Conservation (phyloP, 2,113 vertebrate genomes). For the Nothobranchius furzeri region DNA sequence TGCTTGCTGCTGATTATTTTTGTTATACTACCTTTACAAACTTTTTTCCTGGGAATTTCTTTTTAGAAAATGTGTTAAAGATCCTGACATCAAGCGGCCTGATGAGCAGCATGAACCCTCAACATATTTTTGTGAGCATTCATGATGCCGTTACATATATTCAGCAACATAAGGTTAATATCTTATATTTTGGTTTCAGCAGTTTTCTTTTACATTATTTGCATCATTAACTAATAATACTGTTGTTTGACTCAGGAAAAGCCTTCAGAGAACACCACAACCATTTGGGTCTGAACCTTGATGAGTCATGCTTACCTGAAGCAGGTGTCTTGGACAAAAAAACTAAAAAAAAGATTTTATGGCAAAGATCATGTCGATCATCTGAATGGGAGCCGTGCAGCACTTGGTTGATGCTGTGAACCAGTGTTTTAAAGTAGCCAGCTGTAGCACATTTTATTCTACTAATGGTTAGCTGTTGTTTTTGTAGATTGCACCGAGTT, state of each 20-base stretch:
- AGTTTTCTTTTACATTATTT: not conserved
- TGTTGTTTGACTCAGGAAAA: slow-evolving; percentile 70
- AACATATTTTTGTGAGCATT: slow-evolving; percentile 89
- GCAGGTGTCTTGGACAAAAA: not conserved
- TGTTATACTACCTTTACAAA: too few relatives aligned
- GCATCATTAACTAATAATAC: not conserved
- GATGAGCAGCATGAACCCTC: slow-evolving; percentile 84
- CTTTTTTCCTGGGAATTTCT: not conserved
- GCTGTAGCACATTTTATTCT: slow-evolving; percentile 40
- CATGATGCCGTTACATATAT: slow-evolving; percentile 87
- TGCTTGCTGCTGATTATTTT: not conserved
- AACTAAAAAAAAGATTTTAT: too few relatives aligned
- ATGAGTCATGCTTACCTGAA: slow-evolving; percentile 1
- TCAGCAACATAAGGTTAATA: slow-evolving; percentile 79
- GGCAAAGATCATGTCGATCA: not conserved
- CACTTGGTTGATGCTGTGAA: slow-evolving; percentile 2
- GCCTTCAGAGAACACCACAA: slow-evolving; percentile 74
- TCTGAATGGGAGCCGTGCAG: not conserved
- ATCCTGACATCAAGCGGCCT: slow-evolving; percentile 86
- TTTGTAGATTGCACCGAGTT: not conserved
- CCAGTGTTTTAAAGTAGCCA: slow-evolving; percentile 51
- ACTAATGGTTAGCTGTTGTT: slow-evolving; percentile 4
- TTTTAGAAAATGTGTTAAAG: slow-evolving; percentile 81
- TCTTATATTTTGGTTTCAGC: not conserved
- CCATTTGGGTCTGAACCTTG: slow-evolving; percentile 78